A percentile compares a stretch with the other conserved stretches of the same genome.
Evolutionary conservation across 1,140 invertebrate species (phyloP).

Genomic region (Nebria ingens): DNA sequence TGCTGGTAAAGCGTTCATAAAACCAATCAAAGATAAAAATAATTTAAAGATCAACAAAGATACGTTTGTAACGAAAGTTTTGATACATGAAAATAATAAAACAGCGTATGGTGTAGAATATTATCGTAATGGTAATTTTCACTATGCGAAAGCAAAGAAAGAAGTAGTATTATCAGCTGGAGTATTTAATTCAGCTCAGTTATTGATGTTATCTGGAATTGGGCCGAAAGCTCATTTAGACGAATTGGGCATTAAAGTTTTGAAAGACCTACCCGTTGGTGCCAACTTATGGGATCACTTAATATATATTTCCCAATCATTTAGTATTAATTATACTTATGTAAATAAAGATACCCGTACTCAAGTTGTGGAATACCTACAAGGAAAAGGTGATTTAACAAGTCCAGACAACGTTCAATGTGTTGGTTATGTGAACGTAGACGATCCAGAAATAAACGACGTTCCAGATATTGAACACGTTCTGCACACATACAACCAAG

Average conservation of each 20-base stretch:
- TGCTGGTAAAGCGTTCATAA: constrained; percentile 44
- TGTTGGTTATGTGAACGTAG: constrained; percentile 10
- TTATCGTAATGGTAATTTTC: constrained; percentile 26
- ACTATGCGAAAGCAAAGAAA: constrained; percentile 34
- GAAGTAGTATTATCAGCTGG: constrained; percentile 49
- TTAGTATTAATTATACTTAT: constrained; percentile 14
- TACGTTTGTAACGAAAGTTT: constrained; percentile 35
- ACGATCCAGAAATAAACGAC: not conserved
- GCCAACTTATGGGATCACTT: constrained; percentile 47
- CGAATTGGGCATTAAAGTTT: constrained; percentile 29
- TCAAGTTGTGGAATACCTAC: constrained; percentile 8
- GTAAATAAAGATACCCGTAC: not conserved
- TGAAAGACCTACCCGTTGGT: constrained; percentile 47
- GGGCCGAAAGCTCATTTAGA: constrained; percentile 40
- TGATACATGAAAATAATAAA: constrained; percentile 45
- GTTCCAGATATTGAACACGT: constrained; percentile 12
- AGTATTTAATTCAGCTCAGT: constrained; percentile 35
- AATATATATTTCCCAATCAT: not conserved
- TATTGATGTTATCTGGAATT: constrained; percentile 49
- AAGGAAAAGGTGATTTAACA: not conserved
- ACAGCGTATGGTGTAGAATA: constrained; percentile 50
- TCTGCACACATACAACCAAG: not conserved
- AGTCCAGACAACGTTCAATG: constrained; percentile 3
- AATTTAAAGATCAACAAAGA: constrained; percentile 42
- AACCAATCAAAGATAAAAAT: constrained; percentile 36